Conservation (phyloP, 2,888 invertebrate genomes). For the Blastobasis adustella region DNA sequence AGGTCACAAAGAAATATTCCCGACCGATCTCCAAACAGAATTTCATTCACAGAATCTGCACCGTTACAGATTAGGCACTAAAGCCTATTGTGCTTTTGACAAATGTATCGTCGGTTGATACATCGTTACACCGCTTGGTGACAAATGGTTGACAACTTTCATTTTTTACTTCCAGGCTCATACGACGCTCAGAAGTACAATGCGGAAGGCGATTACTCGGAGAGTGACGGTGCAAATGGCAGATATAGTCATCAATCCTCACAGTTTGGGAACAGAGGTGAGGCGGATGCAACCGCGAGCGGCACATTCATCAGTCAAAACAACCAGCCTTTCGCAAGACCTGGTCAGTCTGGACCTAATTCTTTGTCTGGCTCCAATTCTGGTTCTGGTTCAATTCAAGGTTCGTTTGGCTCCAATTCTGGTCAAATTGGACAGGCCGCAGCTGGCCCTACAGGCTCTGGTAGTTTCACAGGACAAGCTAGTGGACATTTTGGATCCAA, state of each 20-base stretch:
- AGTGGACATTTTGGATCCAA: conserved; percentile 3
- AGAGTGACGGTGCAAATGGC: conserved; percentile 31
- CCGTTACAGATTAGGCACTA: conserved; percentile 26
- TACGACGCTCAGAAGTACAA: conserved; percentile 64
- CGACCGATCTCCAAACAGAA: conserved; percentile 9
- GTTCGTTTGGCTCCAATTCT: background rate
- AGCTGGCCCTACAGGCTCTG: background rate
- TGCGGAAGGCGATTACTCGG: conserved; percentile 49
- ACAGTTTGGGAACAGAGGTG: conserved; percentile 37
- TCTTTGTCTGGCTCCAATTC: too few species aligned
- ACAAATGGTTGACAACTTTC: conserved; percentile 63
- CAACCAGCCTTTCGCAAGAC: conserved; percentile 28
- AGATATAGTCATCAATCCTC: conserved; percentile 42
- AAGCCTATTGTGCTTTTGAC: conserved; percentile 46
- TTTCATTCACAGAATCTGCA: conserved; percentile 33
- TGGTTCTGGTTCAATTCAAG: background rate
- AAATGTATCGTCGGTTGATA: conserved; percentile 47
- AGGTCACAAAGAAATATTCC: background rate
- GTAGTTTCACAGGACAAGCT: too few species aligned
- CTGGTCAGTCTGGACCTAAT: conserved; percentile 6
- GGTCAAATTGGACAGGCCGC: conserved; percentile 1
- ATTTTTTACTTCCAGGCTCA: conserved; percentile 68
- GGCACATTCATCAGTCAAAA: conserved; percentile 42
- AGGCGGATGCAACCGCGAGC: conserved; percentile 30
- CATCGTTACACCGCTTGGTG: conserved; percentile 38